Base-by-base conservation (phyloP, 2,888 invertebrate genomes). In the Pseudococcus viburni region DNA sequence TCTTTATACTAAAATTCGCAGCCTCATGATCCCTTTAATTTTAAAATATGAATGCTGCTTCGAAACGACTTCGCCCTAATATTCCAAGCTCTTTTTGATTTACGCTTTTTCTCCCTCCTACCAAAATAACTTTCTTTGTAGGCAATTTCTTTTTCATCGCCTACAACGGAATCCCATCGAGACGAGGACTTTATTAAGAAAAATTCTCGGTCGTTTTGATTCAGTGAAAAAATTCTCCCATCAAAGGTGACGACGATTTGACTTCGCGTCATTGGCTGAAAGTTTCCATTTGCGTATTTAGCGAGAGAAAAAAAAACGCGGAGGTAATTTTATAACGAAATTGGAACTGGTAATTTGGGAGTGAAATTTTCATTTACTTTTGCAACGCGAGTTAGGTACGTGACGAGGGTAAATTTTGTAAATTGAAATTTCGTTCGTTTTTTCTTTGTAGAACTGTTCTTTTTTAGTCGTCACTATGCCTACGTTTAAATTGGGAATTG, bases 31-130 rank as follows among this genome's bases (percentile, higher is more conserved):
- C 42, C 59, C 39, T 55, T 85, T 85, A 85, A 86, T 86, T 64
- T 86, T 73, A 46, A 86, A 86, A 73, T 86, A 86, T 86, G 59
- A 86, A 15, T 68, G 73, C 48, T 73, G 22, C 73, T 73, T 73
- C 86, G n/a, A 42, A 68, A 26, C 73, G 48, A 73, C 42, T 15
- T 86, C n/a, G 73, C 68, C 46, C 0, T 68, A 33, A 84, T 85
- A 59, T 85, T 55, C 85, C 19, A 19, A 22, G 33, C 39, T 59
- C 39, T 39, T 85, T 85, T 85, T 85, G 59, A 85, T 85, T 64
- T 85, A 39, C 26, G 5, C 19, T 0, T 19, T 46, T 84, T 84
- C 26, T 51, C 51, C 51, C 22, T 6, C 9, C 17, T 39, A 1
- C 15, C 15, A 11, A 22, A 64, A 64, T 64, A 64, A 22, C 22